A percentile compares a stretch with the other conserved stretches of the same genome.
These are phyloP conservation scores for Labrus mixtus DNA, from an alignment of 2,113 vertebrate genomes.

Conservation along the genomic window DNA sequence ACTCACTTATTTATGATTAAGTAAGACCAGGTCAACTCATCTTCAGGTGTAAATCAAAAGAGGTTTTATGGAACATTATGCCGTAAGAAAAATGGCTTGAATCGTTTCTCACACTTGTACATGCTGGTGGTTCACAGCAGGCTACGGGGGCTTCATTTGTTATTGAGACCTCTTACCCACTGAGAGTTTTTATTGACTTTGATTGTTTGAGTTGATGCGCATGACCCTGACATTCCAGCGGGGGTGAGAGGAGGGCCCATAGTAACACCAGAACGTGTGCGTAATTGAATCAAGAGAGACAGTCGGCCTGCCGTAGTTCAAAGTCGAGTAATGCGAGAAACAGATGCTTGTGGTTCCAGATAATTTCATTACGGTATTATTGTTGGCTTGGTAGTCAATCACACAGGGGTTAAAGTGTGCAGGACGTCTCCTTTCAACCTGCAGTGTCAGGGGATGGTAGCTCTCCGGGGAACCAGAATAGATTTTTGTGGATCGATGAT, in stretches of 20 bases:
- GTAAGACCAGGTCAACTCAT: not conserved
- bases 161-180: conserved; percentile 49
- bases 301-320: conserved; percentile 52
- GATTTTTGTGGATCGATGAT: conserved; percentile 22
- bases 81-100: not conserved
- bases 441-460: conserved; percentile 15
- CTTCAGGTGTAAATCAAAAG: no score
- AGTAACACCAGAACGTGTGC: conserved; percentile 54
- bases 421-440: conserved; percentile 55
- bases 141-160: conserved; percentile 35
- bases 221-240: conserved; percentile 70
- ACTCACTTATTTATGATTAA: not conserved
- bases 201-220: conserved; percentile 67
- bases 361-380: conserved; percentile 79
- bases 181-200: conserved; percentile 62
- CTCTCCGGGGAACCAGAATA: not conserved
- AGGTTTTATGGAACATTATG: conserved; percentile 1
- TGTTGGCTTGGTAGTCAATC: conserved; percentile 58
- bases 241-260: conserved; percentile 22
- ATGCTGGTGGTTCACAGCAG: conserved; percentile 49
- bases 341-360: conserved; percentile 72
- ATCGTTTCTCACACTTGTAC: conserved; percentile 9
- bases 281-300: conserved; percentile 72
- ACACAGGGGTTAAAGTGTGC: conserved; percentile 42
- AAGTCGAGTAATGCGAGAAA: conserved; percentile 71